A percentile compares a stretch with the other conserved stretches of the same genome.
Conservation (phyloP, 2,113 vertebrate genomes). For the Pipa parva region DNA sequence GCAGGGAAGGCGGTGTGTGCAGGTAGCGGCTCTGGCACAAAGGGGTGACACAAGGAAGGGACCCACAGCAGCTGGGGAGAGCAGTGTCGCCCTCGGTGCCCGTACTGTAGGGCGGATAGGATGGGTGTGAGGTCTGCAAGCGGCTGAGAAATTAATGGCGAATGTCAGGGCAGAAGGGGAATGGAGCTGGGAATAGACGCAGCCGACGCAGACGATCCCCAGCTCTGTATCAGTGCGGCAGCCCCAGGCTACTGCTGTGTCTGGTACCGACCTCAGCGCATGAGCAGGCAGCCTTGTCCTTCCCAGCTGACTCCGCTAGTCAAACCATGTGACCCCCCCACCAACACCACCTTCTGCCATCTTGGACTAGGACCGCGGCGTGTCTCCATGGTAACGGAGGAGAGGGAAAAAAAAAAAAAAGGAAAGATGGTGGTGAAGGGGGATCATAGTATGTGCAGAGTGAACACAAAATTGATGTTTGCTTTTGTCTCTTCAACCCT, state of each 20-base stretch:
- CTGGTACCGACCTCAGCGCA: conserved; percentile 31
- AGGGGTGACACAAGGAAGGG: neutral
- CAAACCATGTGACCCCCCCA: conserved; percentile 7
- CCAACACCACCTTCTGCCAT: neutral
- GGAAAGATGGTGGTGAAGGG: neutral
- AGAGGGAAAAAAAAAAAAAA: neutral
- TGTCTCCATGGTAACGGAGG: conserved; percentile 15
- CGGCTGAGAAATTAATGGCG: neutral
- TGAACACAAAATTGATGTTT: too few species aligned
- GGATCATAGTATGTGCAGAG: too few species aligned
- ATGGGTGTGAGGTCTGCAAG: neutral
- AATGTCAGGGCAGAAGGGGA: neutral
- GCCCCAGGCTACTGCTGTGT: conserved; percentile 20
- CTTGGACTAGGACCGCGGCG: conserved; percentile 23
- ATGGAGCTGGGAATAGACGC: neutral
- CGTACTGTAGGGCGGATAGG: too few species aligned
- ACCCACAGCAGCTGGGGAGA: conserved; percentile 41
- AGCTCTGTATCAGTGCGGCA: conserved; percentile 18
- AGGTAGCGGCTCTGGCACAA: neutral
- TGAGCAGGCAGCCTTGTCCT: conserved; percentile 5
- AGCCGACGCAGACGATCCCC: conserved; percentile 18
- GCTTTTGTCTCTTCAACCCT: too few species aligned
- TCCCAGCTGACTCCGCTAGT: conserved; percentile 5
- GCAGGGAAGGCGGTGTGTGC: neutral
- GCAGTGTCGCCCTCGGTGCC: neutral